These are phyloP conservation scores for Incurvaria masculella DNA, from an alignment of 2,888 invertebrate species.

Conservation along the genomic window DNA sequence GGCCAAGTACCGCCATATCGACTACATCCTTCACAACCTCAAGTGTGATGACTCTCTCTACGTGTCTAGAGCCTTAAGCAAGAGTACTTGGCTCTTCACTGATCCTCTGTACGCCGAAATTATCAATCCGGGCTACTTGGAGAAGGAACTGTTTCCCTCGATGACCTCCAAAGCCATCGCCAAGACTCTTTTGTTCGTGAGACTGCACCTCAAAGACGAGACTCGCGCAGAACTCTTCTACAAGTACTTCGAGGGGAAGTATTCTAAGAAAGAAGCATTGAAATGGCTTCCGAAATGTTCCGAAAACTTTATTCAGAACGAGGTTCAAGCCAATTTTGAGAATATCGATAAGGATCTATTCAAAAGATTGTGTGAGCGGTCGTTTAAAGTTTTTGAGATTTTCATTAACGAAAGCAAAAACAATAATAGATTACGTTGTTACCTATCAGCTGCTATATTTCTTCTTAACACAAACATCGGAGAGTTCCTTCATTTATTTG, in stretches of 20 bases:
- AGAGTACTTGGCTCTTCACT: constrained; percentile 31
- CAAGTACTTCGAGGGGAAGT: constrained; percentile 23
- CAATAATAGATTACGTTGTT: background rate
- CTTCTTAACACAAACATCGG: constrained; percentile 12
- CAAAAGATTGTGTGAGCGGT: constrained; percentile 26
- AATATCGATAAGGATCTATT: constrained; percentile 19
- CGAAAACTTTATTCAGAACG: constrained; percentile 6
- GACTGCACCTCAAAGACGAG: constrained; percentile 31
- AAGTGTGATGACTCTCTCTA: constrained; percentile 34
- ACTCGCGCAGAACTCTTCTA: constrained; percentile 33
- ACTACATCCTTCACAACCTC: constrained; percentile 29
- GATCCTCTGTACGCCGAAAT: constrained; percentile 30
- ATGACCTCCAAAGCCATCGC: constrained; percentile 32
- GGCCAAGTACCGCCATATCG: constrained; percentile 25
- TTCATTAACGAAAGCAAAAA: constrained; percentile 7
- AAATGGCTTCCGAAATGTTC: constrained; percentile 40
- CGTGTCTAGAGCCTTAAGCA: constrained; percentile 32
- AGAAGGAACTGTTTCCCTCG: constrained; percentile 26
- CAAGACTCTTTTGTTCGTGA: constrained; percentile 31
- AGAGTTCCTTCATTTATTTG: constrained; percentile 24
- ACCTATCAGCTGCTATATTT: constrained; percentile 2
- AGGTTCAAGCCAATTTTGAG: background rate
- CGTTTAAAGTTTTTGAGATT: constrained; percentile 20
- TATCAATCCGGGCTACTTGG: constrained; percentile 33
- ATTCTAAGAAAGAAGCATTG: constrained; percentile 18